Evolutionary conservation across 2,797 vertebrate species (phyloP), one percentile per base, ranked within the genome.

Genomic region (Menidia menidia): DNA sequence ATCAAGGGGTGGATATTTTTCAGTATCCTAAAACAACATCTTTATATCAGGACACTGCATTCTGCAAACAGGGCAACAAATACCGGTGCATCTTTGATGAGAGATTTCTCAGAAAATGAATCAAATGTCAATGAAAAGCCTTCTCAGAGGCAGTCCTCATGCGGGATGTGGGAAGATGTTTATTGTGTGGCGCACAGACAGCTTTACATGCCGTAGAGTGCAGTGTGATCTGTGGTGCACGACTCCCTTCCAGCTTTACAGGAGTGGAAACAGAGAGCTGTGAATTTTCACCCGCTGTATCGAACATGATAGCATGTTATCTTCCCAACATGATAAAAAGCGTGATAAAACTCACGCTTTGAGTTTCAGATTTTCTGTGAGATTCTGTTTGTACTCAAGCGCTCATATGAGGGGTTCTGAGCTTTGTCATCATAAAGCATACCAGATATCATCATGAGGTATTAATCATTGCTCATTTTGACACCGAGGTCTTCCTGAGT

Each of bases 261-360:
- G 50, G 75, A 86, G 71, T 78, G 73, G 70, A 86, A 87, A 70
- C 77, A 80, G 81, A 80, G 63, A 68, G 67, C 67, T 50, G 79
- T n/a, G 64, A 81, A 81, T 64, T 58, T 58, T 86, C 79, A 75
- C 75, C 58, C 25, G 42, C 30, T 18, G 5, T 42, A 1, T 67
- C 1, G 1, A 64, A 51, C 45, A 47, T 68, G 82, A 84, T 79
- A 65, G 70, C 48, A 47, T 66, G 78, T 75, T 68, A 75, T 59
- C 64, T 12, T 44, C 60, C 6, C 25, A 25, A 25, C 25, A 25
- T 25, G 25, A 30, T 73, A 77, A 86, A 80, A 81, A 25, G 2
- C 25, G 2, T 25, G 25, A 30, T 73, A 77, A 86, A 80, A 81
- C 82, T 62, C 48, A 2, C 54, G 32, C 64, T 66, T 73, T 41